These are phyloP conservation scores for Clarias magur DNA, from an alignment of 2,113 vertebrate species.

Conservation along the genomic window DNA sequence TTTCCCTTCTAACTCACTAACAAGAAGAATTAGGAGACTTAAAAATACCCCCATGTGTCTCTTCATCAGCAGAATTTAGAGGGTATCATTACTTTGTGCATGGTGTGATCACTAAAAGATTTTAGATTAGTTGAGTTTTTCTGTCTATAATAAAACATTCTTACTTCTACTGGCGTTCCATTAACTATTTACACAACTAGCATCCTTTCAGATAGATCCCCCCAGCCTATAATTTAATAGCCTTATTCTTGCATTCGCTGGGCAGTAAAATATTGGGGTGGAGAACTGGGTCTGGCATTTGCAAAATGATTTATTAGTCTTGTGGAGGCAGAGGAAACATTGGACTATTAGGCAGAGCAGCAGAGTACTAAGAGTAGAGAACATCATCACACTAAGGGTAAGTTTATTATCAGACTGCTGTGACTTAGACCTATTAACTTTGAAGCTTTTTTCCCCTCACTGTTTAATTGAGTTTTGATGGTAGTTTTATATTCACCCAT, in stretches of 20 bases:
- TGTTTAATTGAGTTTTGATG: background rate
- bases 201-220: slow-evolving; percentile 42
- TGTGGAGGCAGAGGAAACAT: slow-evolving; percentile 59
- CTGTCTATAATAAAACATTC: background rate
- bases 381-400: slow-evolving; percentile 55
- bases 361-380: slow-evolving; percentile 56
- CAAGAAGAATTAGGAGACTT: background rate
- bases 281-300: slow-evolving; percentile 60
- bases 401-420: slow-evolving; percentile 58
- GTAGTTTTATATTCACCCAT: background rate
- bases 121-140: background rate
- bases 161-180: background rate
- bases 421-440: background rate
- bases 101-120: background rate
- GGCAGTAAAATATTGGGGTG: slow-evolving; percentile 47
- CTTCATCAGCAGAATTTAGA: background rate
- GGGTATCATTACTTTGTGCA: background rate
- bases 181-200: slow-evolving; percentile 11
- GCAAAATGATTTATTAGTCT: slow-evolving; percentile 65
- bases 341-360: slow-evolving; percentile 61
- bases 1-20: background rate
- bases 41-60: background rate
- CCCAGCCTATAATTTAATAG: slow-evolving; percentile 59
- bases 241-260: slow-evolving; percentile 55
- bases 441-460: background rate